A percentile compares a stretch with the other conserved stretches of the same genome.
These are phyloP conservation scores for Phrynocephalus forsythii DNA, from an alignment of 2,797 vertebrate genomes.

Conservation along the genomic window DNA sequence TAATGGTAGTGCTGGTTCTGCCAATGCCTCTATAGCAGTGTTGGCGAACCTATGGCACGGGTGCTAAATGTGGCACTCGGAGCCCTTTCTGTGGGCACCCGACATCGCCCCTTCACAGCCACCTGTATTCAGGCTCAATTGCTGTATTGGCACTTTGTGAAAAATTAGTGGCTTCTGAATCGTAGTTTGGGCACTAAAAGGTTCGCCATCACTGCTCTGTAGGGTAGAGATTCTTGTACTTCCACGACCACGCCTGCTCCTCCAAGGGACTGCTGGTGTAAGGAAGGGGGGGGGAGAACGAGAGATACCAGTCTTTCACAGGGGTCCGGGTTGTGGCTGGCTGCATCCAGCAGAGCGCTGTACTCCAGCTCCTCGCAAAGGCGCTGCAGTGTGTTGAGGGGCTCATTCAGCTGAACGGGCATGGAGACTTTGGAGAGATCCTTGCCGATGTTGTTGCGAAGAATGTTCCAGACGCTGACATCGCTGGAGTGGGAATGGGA, in stretches of 20 bases:
- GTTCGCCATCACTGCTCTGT: too few species aligned
- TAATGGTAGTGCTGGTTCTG: neutral
- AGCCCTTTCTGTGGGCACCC: too few species aligned
- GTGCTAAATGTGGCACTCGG: too few species aligned
- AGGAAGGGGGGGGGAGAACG: fast-evolving
- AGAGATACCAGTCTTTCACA: slow-evolving; percentile 87
- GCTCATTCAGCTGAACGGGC: slow-evolving; percentile 85
- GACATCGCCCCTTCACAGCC: too few species aligned
- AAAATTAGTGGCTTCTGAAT: too few species aligned
- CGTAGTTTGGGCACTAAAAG: too few species aligned
- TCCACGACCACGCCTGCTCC: neutral
- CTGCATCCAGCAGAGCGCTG: slow-evolving; percentile 85
- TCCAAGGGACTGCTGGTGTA: neutral
- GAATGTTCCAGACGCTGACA: slow-evolving; percentile 89
- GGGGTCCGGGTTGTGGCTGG: slow-evolving; percentile 84
- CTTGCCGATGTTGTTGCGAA: slow-evolving; percentile 94
- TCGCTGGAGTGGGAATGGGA: slow-evolving; percentile 82
- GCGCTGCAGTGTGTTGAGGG: slow-evolving; percentile 85
- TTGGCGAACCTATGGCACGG: too few species aligned
- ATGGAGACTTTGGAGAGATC: slow-evolving; percentile 92
- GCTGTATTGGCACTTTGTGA: too few species aligned
- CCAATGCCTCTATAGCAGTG: neutral
- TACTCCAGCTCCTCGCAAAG: slow-evolving; percentile 92
- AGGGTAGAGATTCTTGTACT: neutral
- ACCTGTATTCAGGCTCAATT: too few species aligned